These are phyloP conservation scores for Thyatira batis DNA, from an alignment of 2,888 invertebrate genomes.

Conservation along the genomic window DNA sequence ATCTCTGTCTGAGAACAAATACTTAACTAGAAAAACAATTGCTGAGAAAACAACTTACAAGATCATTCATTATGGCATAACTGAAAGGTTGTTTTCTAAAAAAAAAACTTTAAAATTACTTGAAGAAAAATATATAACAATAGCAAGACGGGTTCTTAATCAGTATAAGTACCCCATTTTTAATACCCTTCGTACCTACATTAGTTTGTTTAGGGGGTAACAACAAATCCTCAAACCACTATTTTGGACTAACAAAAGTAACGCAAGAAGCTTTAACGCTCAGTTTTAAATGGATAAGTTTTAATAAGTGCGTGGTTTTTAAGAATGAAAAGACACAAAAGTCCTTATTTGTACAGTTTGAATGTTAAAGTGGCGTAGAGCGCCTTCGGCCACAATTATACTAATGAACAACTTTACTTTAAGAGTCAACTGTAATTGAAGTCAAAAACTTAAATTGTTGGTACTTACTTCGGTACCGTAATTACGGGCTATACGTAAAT, in stretches of 20 bases:
- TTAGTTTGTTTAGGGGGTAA: too few species aligned
- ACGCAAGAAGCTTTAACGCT: background rate
- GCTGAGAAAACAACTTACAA: too few species aligned
- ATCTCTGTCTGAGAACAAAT: too few species aligned
- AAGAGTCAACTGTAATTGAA: slow-evolving; percentile 42
- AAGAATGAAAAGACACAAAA: slow-evolving; percentile 5
- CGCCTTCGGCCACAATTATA: slow-evolving; percentile 36
- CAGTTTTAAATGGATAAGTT: background rate
- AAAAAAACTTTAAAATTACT: too few species aligned
- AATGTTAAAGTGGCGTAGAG: slow-evolving; percentile 6
- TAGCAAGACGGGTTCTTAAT: too few species aligned
- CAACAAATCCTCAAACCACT: too few species aligned
- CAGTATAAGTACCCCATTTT: too few species aligned
- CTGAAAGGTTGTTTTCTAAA: too few species aligned
- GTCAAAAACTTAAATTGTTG: slow-evolving; percentile 52
- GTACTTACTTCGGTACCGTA: slow-evolving; percentile 29
- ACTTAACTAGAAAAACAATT: too few species aligned
- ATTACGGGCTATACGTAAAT: slow-evolving; percentile 31
- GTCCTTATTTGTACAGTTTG: slow-evolving; percentile 4
- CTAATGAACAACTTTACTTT: slow-evolving; percentile 44
- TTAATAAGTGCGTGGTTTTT: slow-evolving; percentile 5
- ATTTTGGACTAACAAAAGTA: background rate
- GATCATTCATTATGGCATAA: too few species aligned
- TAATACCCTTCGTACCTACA: too few species aligned
- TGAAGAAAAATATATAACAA: too few species aligned